Conservation (phyloP, 2,113 vertebrate species). For the Micromys minutus region DNA sequence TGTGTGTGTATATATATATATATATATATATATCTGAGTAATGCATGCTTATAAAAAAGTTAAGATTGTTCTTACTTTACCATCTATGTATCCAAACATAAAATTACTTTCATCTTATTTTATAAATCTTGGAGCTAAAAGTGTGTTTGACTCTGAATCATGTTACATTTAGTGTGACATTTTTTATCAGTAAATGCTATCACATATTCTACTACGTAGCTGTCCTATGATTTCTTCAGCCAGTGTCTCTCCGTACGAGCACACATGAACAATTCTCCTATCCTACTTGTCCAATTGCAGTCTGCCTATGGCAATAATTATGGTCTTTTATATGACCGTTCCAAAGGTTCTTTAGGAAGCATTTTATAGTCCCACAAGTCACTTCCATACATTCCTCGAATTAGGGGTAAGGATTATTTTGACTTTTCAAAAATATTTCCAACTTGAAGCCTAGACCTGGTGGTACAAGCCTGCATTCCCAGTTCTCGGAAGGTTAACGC, state of each 20-base stretch:
- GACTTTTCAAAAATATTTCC: slow-evolving; percentile 13
- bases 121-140: neutral
- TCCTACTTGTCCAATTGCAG: neutral
- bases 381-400: neutral
- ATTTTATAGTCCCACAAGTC: neutral
- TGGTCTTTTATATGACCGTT: neutral
- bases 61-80: slow-evolving; percentile 15
- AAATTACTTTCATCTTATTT: slow-evolving; percentile 6
- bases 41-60: neutral
- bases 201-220: neutral
- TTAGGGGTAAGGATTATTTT: neutral
- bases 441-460: neutral
- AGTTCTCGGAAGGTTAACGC: neutral
- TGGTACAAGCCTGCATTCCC: neutral
- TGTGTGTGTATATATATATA: too few relatives aligned
- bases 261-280: neutral
- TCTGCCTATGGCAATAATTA: neutral
- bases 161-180: neutral
- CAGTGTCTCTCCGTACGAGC: neutral
- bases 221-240: neutral
- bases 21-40: neutral
- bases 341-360: neutral
- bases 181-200: neutral
- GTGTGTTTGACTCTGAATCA: neutral
- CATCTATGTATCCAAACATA: neutral